Conservation (phyloP, 2,888 invertebrate genomes). For the Augiades crinisus region DNA sequence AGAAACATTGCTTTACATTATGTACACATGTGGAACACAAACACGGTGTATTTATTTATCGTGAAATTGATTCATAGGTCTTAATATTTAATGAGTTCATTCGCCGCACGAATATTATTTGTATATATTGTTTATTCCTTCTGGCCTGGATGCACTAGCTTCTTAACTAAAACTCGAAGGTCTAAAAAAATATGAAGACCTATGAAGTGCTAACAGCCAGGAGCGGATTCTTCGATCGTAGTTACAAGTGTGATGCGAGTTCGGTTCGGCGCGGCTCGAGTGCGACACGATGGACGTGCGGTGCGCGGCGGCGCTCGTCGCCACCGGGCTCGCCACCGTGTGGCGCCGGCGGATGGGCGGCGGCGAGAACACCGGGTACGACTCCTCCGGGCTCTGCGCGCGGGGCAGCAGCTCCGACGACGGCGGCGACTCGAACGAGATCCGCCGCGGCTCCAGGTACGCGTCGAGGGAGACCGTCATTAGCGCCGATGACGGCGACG, state of each 20-base stretch:
- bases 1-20: conserved; percentile 64
- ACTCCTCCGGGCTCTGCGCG: conserved; percentile 88
- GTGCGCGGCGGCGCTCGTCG: conserved; percentile 77
- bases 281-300: conserved; percentile 89
- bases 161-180: too few relatives aligned
- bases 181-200: conserved; percentile 3
- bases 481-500: conserved; percentile 92
- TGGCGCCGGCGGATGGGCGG: conserved; percentile 88
- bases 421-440: conserved; percentile 90
- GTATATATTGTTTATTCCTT: too few relatives aligned
- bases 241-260: conserved; percentile 96
- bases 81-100: neutral
- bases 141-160: too few relatives aligned
- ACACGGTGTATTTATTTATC: conserved; percentile 27
- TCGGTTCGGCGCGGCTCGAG: conserved; percentile 86
- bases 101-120: too few relatives aligned
- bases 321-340: conserved; percentile 73
- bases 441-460: conserved; percentile 91
- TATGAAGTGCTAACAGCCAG: neutral
- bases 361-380: conserved; percentile 92
- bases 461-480: conserved; percentile 93
- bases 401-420: conserved; percentile 86
- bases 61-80: conserved; percentile 12
- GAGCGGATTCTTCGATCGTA: conserved; percentile 38
- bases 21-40: conserved; percentile 47